Evolutionary conservation across 1,140 invertebrate species (phyloP), one percentile per base, ranked within the genome.

Genomic region (Ladona fulva): DNA sequence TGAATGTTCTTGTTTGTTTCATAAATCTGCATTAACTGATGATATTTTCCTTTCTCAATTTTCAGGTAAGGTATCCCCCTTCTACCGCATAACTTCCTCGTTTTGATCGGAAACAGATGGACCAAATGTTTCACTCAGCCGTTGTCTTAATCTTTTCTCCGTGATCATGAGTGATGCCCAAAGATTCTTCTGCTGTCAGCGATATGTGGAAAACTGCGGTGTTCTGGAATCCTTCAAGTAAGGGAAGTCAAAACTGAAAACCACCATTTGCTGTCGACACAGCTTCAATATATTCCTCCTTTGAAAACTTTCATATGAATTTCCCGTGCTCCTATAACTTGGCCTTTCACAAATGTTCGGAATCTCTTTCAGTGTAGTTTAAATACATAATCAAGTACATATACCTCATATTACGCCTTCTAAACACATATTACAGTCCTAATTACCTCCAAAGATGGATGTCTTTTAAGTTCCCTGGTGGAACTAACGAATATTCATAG

Each of bases 221-320:
- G 52, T 66, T 66, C 52, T 66, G 52, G 52, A 66, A 66, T 66
- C 14, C 52, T 22, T 66, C 52, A 66, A 66, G 52, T 3, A 66
- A 66, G 52, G 52, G n/a, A 66, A 66, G 52, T 66, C 52, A 66
- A 66, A 66, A 66, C 52, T 66, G 14, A 66, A 66, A 66, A 66
- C 52, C 52, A 6, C 52, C 52, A 66, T 66, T 66, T 22, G 52
- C 52, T 66, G 52, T 22, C 52, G 52, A 66, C 16, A 6, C 52
- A 3, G 14, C 14, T 12, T 3, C 52, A 66, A 19, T 66, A 22
- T 66, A 22, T 66, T 16, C 52, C 14, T 66, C 52, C 52, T 12
- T 12, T 12, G 12, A 66, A 66, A 66, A 22, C 52, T 19, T 66
- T 66, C 52, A 66, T 66, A 66, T 66, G 12, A 66, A 66, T 66